Evolutionary conservation across 1,140 invertebrate species (phyloP).

Genomic region (Chironomus striatipennis): DNA sequence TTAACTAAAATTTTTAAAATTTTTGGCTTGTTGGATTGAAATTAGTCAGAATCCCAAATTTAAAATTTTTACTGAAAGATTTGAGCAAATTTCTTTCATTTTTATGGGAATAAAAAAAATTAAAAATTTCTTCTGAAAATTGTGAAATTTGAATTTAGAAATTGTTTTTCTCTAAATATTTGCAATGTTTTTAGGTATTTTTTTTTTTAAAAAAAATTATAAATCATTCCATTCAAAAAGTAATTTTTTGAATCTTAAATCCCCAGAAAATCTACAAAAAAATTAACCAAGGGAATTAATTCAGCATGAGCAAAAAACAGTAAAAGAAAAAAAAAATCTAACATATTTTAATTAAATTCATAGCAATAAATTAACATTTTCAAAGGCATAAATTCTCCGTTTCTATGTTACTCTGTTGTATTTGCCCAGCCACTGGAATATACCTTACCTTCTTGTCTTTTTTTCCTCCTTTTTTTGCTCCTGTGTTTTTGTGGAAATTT

Average conservation of each 20-base stretch:
- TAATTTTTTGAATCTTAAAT: no score
- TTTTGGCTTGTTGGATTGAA: neutral
- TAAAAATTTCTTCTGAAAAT: neutral
- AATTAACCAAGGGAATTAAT: neutral
- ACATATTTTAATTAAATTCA: constrained; percentile 23
- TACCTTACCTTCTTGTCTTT: neutral
- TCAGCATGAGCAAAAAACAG: neutral
- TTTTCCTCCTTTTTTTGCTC: neutral
- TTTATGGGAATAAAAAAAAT: neutral
- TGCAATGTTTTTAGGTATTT: no score
- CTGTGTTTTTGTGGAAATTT: neutral
- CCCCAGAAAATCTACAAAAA: no score
- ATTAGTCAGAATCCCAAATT: neutral
- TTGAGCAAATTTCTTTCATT: no score
- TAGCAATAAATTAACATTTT: constrained; percentile 19
- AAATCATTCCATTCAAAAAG: no score
- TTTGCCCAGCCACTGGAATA: neutral
- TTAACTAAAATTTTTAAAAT: no score
- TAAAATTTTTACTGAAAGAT: no score
- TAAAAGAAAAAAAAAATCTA: neutral
- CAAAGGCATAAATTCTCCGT: neutral
- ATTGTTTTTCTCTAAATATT: no score
- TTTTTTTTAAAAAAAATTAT: no score
- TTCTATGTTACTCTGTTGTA: no score
- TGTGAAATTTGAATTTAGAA: neutral